Evolutionary conservation across 2,113 vertebrate genomes (phyloP).

Genomic region (Hippocampus comes): DNA sequence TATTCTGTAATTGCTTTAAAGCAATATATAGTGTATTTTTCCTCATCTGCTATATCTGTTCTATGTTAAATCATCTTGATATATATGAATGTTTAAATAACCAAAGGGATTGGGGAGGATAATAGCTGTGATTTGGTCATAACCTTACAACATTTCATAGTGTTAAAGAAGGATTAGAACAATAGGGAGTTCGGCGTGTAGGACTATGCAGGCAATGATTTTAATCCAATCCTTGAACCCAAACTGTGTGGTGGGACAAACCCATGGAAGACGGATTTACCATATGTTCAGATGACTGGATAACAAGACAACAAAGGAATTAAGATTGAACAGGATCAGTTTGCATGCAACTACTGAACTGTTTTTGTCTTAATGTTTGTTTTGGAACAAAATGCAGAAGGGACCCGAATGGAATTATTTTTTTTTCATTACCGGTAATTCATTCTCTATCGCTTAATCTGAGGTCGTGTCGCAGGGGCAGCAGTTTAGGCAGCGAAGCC

Average conservation of each 20-base stretch:
- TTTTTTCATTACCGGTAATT: too few relatives aligned
- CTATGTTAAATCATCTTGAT: neutral
- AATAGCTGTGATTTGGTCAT: constrained; percentile 55
- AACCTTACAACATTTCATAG: constrained; percentile 50
- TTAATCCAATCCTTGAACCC: constrained; percentile 56
- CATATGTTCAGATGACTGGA: constrained; percentile 41
- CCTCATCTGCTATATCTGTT: neutral
- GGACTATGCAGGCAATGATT: constrained; percentile 45
- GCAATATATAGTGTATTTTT: too few relatives aligned
- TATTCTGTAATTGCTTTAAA: neutral
- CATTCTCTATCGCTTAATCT: too few relatives aligned
- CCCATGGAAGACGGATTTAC: constrained; percentile 18
- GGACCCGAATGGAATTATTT: too few relatives aligned
- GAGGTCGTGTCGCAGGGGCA: too few relatives aligned
- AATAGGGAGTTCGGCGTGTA: constrained; percentile 45
- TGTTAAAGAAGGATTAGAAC: constrained; percentile 53
- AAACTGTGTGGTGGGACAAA: constrained; percentile 26
- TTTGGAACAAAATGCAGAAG: neutral
- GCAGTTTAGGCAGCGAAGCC: too few relatives aligned
- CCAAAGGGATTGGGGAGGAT: constrained; percentile 40
- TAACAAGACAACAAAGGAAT: constrained; percentile 9
- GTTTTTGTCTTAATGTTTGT: neutral
- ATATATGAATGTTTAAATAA: constrained; percentile 31
- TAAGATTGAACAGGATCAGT: constrained; percentile 9
- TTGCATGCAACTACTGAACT: neutral